Evolutionary conservation across 2,113 vertebrate genomes (phyloP), one percentile per base, ranked within the genome.

Genomic region (Anolis sagrei): DNA sequence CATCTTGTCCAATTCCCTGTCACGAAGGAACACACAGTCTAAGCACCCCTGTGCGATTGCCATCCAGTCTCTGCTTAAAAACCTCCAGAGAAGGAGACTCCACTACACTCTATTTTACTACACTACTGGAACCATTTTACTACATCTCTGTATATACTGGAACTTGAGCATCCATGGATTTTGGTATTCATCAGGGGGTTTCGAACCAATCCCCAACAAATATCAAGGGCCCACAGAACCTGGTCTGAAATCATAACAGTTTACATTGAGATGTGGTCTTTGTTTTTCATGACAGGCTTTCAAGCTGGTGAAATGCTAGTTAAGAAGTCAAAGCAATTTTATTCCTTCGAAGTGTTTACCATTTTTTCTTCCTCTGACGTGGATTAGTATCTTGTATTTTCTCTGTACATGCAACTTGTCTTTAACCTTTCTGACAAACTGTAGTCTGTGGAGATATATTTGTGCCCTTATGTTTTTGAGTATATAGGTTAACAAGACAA

Each of bases 381-480:
- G 73, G 85, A 82, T 78, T 86, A 76, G 32, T 23, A 74, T 85
- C 79, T 81, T 54, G 32, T 51, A 79, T 81, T 68, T 58, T 83
- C 90, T 27, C 77, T 16, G 14, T 11, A 74, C 27, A 2, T 36
- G 78, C 79, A 23, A 75, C 83, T 91, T 85, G 68, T 87, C 49
- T 79, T 91, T 92, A 81, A 80, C 72, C 81, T 34, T 3, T 4
- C 76, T 91, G 91, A 91, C 86, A 86, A 90, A 90, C 89, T 85
- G 84, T 34, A 27, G 86, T 89, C 87, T 68, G 62, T 84, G 88
- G 86, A 66, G 92, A 85, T 87, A 83, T 88, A 87, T 72, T 73
- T 86, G 39, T 87, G 88, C 76, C 81, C 76, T 92, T 85, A 81
- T 86, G 64, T 9, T 0, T 90, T 84, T 73, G 83, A 79, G 91